A percentile compares a stretch with the other conserved stretches of the same genome.
Conservation (phyloP, 2,888 invertebrate genomes). For the Lepidocyrtoides sp. region DNA sequence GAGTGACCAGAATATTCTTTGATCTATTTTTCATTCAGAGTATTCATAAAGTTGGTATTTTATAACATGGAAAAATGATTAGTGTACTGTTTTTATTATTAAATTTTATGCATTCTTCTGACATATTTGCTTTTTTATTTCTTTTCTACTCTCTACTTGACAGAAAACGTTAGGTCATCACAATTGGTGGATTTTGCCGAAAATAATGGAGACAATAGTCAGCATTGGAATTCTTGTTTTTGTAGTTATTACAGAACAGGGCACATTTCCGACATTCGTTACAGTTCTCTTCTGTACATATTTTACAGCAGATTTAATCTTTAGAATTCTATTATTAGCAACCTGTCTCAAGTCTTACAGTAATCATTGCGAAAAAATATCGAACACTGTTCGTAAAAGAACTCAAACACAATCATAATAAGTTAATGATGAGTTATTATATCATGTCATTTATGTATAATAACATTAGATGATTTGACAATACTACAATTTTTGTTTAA, state of each 20-base stretch:
- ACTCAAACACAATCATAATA: background rate
- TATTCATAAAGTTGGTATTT: slow-evolving; percentile 63
- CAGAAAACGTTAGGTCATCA: slow-evolving; percentile 57
- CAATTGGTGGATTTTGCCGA: slow-evolving; percentile 74
- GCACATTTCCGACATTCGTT: slow-evolving; percentile 65
- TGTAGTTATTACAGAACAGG: slow-evolving; percentile 63
- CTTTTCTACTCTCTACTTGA: background rate
- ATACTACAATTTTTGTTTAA: background rate
- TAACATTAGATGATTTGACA: background rate
- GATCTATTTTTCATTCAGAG: slow-evolving; percentile 73
- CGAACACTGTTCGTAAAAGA: slow-evolving; percentile 43
- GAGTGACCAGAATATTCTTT: slow-evolving; percentile 68
- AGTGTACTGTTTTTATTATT: too few relatives aligned
- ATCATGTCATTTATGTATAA: background rate
- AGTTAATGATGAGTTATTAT: background rate
- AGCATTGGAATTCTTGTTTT: slow-evolving; percentile 77
- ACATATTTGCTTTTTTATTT: background rate
- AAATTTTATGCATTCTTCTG: background rate
- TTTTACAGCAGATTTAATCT: slow-evolving; percentile 74
- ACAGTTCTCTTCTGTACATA: slow-evolving; percentile 69
- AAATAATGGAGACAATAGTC: slow-evolving; percentile 73
- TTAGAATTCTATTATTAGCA: slow-evolving; percentile 59
- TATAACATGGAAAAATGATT: too few relatives aligned
- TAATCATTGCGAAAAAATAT: slow-evolving; percentile 55
- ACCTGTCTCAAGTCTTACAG: slow-evolving; percentile 76